Evolutionary conservation across 2,113 vertebrate genomes (phyloP).

Genomic region (Cercopithecus mona): DNA sequence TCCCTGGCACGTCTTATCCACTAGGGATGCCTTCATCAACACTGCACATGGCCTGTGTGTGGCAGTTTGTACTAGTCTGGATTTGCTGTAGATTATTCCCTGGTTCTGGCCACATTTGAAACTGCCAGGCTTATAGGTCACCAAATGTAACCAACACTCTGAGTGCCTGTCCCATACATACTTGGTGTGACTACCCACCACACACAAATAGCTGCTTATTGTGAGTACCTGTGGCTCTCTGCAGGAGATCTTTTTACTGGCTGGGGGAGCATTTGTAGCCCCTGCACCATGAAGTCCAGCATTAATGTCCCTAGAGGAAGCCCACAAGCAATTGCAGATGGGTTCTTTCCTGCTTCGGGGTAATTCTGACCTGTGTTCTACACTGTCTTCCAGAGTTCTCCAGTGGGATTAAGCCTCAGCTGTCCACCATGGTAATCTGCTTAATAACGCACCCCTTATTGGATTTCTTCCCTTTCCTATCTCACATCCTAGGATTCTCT

Average conservation of each 20-base stretch:
- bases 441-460: neutral
- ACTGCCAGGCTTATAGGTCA: neutral
- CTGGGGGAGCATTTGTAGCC: neutral
- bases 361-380: neutral
- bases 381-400: neutral
- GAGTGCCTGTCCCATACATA: neutral
- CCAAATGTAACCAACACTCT: neutral
- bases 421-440: neutral
- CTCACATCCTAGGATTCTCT: neutral
- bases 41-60: neutral
- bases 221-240: neutral
- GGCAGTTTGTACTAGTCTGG: neutral
- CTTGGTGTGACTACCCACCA: neutral
- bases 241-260: neutral
- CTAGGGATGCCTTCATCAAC: neutral
- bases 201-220: neutral
- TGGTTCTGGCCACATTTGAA: neutral
- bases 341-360: neutral
- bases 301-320: neutral
- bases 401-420: neutral
- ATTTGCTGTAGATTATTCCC: neutral
- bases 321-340: neutral
- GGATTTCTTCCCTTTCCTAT: neutral
- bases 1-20: neutral
- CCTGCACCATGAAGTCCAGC: neutral